A percentile compares a stretch with the other conserved stretches of the same genome.
Conservation (phyloP, 2,797 vertebrate genomes). For the Lepidocolaptes lacrymiger region DNA sequence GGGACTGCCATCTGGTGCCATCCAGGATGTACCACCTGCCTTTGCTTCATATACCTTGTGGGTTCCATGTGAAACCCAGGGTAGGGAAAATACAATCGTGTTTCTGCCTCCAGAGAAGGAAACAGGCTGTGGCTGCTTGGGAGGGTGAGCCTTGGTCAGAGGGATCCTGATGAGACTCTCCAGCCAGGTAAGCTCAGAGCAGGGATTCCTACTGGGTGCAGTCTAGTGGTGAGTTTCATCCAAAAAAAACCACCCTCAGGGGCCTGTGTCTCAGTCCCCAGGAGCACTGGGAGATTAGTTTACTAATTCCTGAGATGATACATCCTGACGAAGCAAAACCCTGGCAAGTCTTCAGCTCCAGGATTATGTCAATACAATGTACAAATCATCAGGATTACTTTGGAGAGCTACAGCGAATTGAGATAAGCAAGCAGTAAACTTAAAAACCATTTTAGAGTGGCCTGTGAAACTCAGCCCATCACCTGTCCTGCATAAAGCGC, state of each 20-base stretch:
- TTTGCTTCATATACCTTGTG: fast-evolving
- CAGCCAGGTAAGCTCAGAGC: not conserved
- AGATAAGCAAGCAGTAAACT: not conserved
- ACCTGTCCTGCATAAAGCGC: not conserved
- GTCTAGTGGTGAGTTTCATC: not conserved
- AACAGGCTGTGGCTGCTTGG: fast-evolving
- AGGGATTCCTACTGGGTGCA: fast-evolving
- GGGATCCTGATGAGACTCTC: not conserved
- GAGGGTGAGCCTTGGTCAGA: not conserved
- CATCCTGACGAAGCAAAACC: not conserved
- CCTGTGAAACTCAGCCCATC: not conserved
- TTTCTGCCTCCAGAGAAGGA: not conserved
- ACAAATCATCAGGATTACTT: not conserved
- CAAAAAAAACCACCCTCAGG: no score
- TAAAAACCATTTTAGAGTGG: not conserved
- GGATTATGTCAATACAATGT: not conserved
- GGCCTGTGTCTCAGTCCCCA: not conserved
- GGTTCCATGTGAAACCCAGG: not conserved
- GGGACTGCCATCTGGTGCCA: not conserved
- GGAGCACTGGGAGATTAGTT: not conserved
- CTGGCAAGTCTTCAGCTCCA: fast-evolving
- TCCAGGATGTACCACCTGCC: not conserved
- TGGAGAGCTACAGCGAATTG: no score
- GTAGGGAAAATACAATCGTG: not conserved
- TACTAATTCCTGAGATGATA: not conserved